Base-by-base conservation (phyloP, 2,797 vertebrate species). In the Sciaenops ocellatus region DNA sequence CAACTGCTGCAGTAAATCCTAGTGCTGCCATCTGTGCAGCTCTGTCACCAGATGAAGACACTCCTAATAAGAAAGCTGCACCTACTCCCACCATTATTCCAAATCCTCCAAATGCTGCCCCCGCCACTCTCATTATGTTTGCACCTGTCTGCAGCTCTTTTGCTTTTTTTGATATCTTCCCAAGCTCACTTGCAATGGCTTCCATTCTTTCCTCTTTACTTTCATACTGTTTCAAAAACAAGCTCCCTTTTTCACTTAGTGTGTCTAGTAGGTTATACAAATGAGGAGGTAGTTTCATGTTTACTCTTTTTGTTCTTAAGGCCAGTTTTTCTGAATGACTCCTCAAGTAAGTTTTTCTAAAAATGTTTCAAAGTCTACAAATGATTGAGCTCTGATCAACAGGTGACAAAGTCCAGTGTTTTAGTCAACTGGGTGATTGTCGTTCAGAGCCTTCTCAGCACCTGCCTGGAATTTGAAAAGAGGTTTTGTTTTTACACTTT, bases 21-120 rank as follows among this genome's bases (percentile, higher is more conserved):
- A 54, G 0, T 0, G 20, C 3, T 41, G 4, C 13, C 16, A 6
- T 6, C 8, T 1, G 24, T 59, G 0, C 2, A 46, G 0, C 4
- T 56, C 0, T 44, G 18, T 24, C 11, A 15, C 22, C 7, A 2
- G 2, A 9, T 9, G 5, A 6, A 28, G 9, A 34, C 20, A 4
- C 18, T 13, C 2, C 56, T 46, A 7, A 0, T 1, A 6, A 0
- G 0, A 61, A 20, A 9, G 3, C 42, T 57, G 48, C 17, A 41
- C 0, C 0, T 47, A 50, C 0, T 20, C 9, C 65, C 0, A 6
- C 0, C 2, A 3, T 3, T 55, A 55, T 1, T 22, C 75, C 72
- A 34, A 76, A 0, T 30, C 4, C 28, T 63, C 44, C 57, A 0
- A 18, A 1, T 28, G 0, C 4, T 26, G 1, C 62, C 8, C 73